Percentiles rank a stretch among this genome's conserved stretches.
Conservation (phyloP, 2,113 vertebrate species). For the Osmerus eperlanus region DNA sequence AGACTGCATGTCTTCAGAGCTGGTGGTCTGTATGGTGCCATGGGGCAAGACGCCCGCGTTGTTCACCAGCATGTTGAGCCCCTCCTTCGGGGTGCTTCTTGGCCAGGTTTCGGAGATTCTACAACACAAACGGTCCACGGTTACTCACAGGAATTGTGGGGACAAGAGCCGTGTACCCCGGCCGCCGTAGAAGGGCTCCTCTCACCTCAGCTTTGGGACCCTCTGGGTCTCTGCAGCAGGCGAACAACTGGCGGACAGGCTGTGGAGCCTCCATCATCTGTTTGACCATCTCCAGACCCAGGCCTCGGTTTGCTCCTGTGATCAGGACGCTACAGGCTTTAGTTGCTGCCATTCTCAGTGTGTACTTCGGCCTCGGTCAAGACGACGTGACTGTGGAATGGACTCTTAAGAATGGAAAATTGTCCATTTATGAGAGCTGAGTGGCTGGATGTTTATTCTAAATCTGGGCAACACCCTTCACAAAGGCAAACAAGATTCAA, state of each 20-base stretch:
- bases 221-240: constrained; percentile 49
- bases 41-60: constrained; percentile 58
- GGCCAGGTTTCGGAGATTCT: constrained; percentile 42
- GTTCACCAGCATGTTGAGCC: constrained; percentile 75
- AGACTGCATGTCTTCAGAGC: constrained; percentile 61
- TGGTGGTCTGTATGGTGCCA: constrained; percentile 49
- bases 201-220: constrained; percentile 50
- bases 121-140: constrained; percentile 9
- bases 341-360: constrained; percentile 23
- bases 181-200: not conserved
- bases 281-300: constrained; percentile 54
- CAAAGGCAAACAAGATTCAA: too few relatives aligned
- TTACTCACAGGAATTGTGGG: not conserved
- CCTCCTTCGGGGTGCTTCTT: constrained; percentile 51
- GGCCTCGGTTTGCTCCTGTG: constrained; percentile 57
- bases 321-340: constrained; percentile 42
- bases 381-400: not conserved
- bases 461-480: too few relatives aligned
- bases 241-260: constrained; percentile 33
- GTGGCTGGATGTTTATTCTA: too few relatives aligned
- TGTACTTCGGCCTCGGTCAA: not conserved
- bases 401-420: not conserved
- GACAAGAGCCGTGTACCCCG: not conserved
- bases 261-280: constrained; percentile 26
- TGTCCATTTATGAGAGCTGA: too few relatives aligned